Evolutionary conservation across 2,797 vertebrate genomes (phyloP).

Genomic region (Tamandua tetradactyla): DNA sequence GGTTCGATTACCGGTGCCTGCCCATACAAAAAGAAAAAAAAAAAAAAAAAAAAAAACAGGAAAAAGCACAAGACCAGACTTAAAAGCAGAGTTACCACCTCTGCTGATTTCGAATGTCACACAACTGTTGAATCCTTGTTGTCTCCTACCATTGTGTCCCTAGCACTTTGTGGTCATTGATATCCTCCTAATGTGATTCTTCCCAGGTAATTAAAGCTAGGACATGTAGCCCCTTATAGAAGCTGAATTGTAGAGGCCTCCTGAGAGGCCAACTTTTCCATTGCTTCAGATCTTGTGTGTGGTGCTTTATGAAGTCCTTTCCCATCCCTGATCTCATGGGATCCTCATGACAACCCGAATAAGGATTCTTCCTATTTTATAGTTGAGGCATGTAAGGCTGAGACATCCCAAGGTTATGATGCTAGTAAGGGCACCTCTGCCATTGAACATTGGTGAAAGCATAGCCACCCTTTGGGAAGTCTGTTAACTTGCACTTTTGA

Average conservation of each 20-base stretch:
- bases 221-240: not conserved
- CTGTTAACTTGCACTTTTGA: not conserved
- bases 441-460: not conserved
- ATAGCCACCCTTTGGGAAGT: not conserved
- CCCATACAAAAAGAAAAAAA: too few species aligned
- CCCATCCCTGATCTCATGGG: not conserved
- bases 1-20: too few species aligned
- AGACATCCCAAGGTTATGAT: not conserved
- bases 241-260: not conserved
- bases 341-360: not conserved
- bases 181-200: not conserved
- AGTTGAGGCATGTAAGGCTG: not conserved
- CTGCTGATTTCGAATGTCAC: slow-evolving; percentile 42
- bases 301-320: not conserved
- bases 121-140: slow-evolving; percentile 4
- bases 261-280: not conserved
- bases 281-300: not conserved
- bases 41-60: too few species aligned
- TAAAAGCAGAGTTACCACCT: not conserved
- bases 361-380: not conserved
- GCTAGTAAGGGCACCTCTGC: not conserved
- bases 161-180: not conserved
- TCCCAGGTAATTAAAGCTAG: not conserved
- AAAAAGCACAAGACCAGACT: not conserved
- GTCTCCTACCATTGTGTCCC: not conserved